Percentiles rank a stretch among this genome's conserved stretches.
These are phyloP conservation scores for Epirrita christyi DNA, from an alignment of 2,888 invertebrate genomes.

Conservation along the genomic window DNA sequence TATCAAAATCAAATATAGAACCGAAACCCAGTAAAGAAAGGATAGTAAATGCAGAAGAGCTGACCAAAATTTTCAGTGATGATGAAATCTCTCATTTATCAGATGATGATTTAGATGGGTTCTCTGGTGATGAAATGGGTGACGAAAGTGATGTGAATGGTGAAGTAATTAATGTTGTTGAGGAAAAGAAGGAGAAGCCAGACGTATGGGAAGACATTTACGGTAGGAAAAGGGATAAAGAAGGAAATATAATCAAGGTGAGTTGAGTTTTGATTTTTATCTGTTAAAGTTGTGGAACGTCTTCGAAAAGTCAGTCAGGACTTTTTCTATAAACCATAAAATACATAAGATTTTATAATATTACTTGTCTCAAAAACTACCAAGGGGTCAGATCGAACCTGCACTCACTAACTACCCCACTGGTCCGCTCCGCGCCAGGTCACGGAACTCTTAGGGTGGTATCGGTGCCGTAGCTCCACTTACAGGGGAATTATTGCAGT, in stretches of 20 bases:
- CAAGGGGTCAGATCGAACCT: no score
- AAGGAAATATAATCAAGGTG: slow-evolving; percentile 91
- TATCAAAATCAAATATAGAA: slow-evolving; percentile 19
- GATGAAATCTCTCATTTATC: slow-evolving; percentile 77
- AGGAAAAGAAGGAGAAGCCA: slow-evolving; percentile 60
- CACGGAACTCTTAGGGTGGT: no score
- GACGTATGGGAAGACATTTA: slow-evolving; percentile 96
- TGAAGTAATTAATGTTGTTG: slow-evolving; percentile 46
- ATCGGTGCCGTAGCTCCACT: no score
- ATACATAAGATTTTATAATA: no score
- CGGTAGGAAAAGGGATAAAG: slow-evolving; percentile 91
- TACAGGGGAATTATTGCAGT: no score
- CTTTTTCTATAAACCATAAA: no score
- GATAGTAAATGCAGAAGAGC: slow-evolving; percentile 60
- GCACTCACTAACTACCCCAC: no score
- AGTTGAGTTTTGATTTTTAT: neutral
- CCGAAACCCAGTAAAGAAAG: slow-evolving; percentile 43
- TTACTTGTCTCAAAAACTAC: no score
- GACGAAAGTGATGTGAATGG: slow-evolving; percentile 43
- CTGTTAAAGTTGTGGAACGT: neutral
- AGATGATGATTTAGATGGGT: slow-evolving; percentile 50
- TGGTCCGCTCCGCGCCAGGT: no score
- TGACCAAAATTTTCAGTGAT: slow-evolving; percentile 73
- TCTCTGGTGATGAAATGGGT: slow-evolving; percentile 35
- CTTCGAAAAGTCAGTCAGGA: no score